A percentile compares a stretch with the other conserved stretches of the same genome.
Conservation (phyloP, 2,113 vertebrate species). For the Epinephelus moara region DNA sequence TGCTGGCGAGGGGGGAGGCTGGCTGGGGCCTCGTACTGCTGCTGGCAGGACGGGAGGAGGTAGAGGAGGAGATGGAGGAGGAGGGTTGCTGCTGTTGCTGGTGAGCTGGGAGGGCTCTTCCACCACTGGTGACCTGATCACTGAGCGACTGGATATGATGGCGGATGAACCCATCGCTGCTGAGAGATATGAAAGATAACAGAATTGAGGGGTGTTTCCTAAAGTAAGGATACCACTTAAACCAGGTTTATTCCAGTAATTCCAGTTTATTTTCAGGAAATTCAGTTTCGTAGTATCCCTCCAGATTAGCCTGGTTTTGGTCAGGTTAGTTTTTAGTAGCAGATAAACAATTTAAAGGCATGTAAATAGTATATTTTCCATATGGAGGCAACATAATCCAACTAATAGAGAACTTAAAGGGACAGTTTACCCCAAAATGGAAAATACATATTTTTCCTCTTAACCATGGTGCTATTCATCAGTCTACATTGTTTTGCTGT, state of each 20-base stretch:
- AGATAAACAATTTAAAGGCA: background rate
- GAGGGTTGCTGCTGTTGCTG: slow-evolving; percentile 55
- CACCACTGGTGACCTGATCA: slow-evolving; percentile 87
- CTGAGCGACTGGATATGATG: slow-evolving; percentile 85
- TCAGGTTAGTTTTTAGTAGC: background rate
- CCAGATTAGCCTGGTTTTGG: background rate
- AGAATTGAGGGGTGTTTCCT: background rate
- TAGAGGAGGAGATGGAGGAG: slow-evolving; percentile 63
- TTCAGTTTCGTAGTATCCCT: background rate
- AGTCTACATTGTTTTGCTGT: too few species aligned
- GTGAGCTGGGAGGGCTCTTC: slow-evolving; percentile 87
- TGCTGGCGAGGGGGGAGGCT: slow-evolving; percentile 82
- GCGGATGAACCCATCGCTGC: slow-evolving; percentile 75
- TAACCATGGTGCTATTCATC: too few species aligned
- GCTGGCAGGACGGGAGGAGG: slow-evolving; percentile 89
- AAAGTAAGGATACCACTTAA: background rate
- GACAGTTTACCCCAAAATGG: too few species aligned
- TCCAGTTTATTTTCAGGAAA: background rate
- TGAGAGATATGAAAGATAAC: slow-evolving; percentile 1
- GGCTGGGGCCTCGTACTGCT: slow-evolving; percentile 85
- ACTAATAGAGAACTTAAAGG: too few species aligned
- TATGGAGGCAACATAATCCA: background rate
- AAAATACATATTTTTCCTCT: too few species aligned
- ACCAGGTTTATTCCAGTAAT: background rate
- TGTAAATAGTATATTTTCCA: too few species aligned